phyloP scores from a whole-genome alignment of 2,888 invertebrate species.

The Mantis religiosa region DNA sequence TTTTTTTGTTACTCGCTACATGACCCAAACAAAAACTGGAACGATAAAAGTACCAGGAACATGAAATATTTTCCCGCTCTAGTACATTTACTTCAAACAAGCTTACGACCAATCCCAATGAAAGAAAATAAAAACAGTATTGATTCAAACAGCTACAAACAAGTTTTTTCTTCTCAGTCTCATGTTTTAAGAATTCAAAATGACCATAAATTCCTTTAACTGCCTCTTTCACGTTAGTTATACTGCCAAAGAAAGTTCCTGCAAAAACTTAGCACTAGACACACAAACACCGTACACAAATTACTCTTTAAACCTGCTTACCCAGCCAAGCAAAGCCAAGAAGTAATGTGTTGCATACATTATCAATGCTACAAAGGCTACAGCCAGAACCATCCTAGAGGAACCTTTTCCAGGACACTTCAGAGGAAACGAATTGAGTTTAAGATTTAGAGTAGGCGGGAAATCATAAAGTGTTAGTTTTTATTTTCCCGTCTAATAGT shows the following conservation, averaged over 20 bases:
- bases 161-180: background rate
- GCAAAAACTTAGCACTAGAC: background rate
- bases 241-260: background rate
- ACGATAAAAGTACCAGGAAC: background rate
- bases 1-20: background rate
- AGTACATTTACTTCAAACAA: background rate
- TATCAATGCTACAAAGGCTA: background rate
- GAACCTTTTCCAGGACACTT: background rate
- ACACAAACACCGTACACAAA: background rate
- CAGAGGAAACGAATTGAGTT: slow-evolving; percentile 2
- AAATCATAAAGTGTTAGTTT: slow-evolving; percentile 14
- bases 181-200: background rate
- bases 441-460: slow-evolving; percentile 8
- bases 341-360: background rate
- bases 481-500: slow-evolving; percentile 19
- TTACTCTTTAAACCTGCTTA: background rate
- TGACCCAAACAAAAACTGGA: background rate
- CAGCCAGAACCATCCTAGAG: background rate
- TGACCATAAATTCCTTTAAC: background rate
- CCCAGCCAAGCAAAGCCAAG: background rate
- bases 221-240: background rate
- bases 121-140: background rate
- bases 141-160: background rate
- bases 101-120: background rate
- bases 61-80: background rate